These are phyloP conservation scores for Macaca nemestrina DNA, from an alignment of 2,113 vertebrate genomes.

Conservation along the genomic window DNA sequence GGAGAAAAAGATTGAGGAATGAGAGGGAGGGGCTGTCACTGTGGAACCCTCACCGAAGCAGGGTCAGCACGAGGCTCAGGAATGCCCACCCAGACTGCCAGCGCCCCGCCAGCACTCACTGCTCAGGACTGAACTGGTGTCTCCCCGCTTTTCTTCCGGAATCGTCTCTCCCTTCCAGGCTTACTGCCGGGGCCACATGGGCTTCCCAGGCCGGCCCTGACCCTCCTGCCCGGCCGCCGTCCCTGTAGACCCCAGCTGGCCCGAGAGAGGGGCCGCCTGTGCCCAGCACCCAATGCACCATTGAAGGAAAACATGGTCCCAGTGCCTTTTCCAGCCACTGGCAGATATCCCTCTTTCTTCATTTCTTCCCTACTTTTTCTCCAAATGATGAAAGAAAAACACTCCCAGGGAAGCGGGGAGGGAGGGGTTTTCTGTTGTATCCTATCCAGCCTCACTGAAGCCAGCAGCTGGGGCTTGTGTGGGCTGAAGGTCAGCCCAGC, in stretches of 20 bases:
- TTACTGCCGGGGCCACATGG: neutral
- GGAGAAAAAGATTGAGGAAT: neutral
- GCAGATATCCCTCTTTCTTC: conserved; percentile 50
- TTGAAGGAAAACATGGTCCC: conserved; percentile 64
- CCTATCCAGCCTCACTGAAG: conserved; percentile 33
- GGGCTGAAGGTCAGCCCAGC: conserved; percentile 60
- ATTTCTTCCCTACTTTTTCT: conserved; percentile 13
- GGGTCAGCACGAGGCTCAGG: neutral
- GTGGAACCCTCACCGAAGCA: fast-evolving
- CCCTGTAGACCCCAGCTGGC: neutral
- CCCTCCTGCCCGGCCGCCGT: neutral
- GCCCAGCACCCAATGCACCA: neutral
- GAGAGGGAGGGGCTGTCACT: no score
- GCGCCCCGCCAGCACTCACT: neutral
- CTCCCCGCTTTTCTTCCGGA: neutral
- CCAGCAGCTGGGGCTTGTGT: conserved; percentile 68
- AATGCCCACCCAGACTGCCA: neutral
- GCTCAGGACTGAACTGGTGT: neutral
- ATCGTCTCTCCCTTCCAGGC: neutral
- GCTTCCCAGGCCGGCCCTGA: neutral
- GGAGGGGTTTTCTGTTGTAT: neutral
- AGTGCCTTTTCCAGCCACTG: conserved; percentile 48
- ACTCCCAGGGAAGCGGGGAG: neutral
- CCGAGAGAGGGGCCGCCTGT: neutral
- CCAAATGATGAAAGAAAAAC: conserved; percentile 74